Conservation (phyloP, 2,888 invertebrate genomes). For the Dryomyza anilis region DNA sequence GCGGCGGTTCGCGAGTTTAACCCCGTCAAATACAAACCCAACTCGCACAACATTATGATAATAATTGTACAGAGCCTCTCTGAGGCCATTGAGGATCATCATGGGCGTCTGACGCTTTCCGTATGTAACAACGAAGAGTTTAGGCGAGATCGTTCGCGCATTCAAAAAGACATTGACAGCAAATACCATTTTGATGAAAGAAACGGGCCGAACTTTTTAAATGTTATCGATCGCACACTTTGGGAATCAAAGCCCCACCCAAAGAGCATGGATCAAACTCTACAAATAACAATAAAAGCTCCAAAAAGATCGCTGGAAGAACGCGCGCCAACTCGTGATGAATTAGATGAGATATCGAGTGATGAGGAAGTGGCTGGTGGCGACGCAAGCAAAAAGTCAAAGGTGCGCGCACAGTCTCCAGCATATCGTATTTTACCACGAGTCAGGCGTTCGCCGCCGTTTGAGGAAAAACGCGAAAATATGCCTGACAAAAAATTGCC, state of each 20-base stretch:
- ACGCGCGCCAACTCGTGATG: constrained; percentile 43
- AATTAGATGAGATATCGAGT: constrained; percentile 55
- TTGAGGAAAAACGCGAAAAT: constrained; percentile 30
- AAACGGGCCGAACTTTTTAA: constrained; percentile 64
- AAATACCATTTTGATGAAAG: constrained; percentile 71
- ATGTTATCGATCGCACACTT: constrained; percentile 61
- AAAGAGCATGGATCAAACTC: constrained; percentile 25
- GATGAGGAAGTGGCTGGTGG: constrained; percentile 47
- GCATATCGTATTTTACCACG: constrained; percentile 42
- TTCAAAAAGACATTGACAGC: constrained; percentile 70
- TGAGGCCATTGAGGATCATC: constrained; percentile 75
- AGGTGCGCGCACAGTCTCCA: constrained; percentile 42
- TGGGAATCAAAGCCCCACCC: constrained; percentile 35
- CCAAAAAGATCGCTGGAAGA: constrained; percentile 49
- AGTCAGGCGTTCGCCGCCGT: constrained; percentile 48
- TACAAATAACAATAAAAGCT: constrained; percentile 51
- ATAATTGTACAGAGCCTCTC: constrained; percentile 65
- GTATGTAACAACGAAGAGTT: constrained; percentile 73
- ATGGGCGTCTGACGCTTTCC: constrained; percentile 72
- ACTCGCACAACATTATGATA: constrained; percentile 64
- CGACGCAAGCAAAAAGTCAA: constrained; percentile 40
- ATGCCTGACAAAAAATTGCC: constrained; percentile 45
- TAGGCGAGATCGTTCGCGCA: constrained; percentile 67
- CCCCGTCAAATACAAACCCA: constrained; percentile 68
- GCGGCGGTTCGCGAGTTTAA: constrained; percentile 67